A percentile compares a stretch with the other conserved stretches of the same genome.
These are phyloP conservation scores for Pipistrellus nathusii DNA, from an alignment of 2,797 vertebrate species.

Conservation along the genomic window DNA sequence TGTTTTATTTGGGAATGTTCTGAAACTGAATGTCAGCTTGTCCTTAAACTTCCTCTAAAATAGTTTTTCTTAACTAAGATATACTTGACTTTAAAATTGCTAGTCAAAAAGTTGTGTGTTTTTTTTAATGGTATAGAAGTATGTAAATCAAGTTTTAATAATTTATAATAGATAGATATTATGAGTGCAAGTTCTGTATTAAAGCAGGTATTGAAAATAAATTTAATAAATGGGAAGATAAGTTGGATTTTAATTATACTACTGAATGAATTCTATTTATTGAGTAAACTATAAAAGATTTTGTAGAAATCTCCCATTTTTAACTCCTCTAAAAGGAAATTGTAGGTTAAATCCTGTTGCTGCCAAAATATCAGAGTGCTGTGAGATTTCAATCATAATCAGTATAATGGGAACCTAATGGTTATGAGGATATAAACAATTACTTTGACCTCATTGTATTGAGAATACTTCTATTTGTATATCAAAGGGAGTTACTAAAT, in stretches of 20 bases:
- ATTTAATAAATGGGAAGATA: neutral
- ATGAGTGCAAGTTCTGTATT: neutral
- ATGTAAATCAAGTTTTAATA: neutral
- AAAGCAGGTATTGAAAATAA: neutral
- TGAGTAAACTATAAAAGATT: neutral
- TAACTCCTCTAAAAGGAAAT: neutral
- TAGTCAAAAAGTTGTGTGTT: neutral
- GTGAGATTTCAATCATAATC: neutral
- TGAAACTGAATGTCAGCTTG: constrained; percentile 16
- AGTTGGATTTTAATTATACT: neutral
- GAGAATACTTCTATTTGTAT: neutral
- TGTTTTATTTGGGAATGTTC: neutral
- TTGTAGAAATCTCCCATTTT: neutral
- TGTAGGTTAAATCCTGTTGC: neutral
- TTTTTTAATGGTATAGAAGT: neutral
- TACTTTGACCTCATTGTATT: neutral
- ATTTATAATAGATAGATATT: neutral
- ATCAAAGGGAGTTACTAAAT: neutral
- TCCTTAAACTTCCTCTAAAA: neutral
- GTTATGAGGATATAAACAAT: neutral
- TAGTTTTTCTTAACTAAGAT: neutral
- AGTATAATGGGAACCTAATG: neutral
- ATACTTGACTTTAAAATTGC: neutral
- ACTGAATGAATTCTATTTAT: neutral
- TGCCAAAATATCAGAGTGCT: neutral